These are phyloP conservation scores for Hippocampus comes DNA, from an alignment of 2,113 vertebrate species.

Conservation along the genomic window DNA sequence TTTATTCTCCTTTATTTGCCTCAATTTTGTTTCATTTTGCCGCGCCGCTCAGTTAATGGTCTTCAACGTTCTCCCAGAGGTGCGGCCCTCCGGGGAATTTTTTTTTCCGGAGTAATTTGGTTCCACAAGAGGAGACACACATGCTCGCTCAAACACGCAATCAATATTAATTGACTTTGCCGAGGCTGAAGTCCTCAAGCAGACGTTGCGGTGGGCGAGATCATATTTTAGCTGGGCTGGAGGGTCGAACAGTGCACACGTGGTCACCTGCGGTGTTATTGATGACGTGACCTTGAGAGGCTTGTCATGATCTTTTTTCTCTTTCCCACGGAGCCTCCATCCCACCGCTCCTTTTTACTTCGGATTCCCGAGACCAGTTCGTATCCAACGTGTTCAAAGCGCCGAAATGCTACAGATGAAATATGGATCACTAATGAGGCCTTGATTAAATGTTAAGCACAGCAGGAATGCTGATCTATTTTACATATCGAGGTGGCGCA, in stretches of 20 bases:
- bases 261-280: constrained; percentile 42
- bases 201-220: constrained; percentile 51
- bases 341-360: not conserved
- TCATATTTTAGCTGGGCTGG: constrained; percentile 57
- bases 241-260: constrained; percentile 38
- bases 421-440: constrained; percentile 41
- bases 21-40: constrained; percentile 58
- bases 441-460: constrained; percentile 42
- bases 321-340: not conserved
- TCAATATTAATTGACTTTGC: constrained; percentile 70
- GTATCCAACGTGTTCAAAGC: constrained; percentile 22
- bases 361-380: not conserved
- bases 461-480: constrained; percentile 22
- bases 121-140: constrained; percentile 70
- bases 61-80: constrained; percentile 37
- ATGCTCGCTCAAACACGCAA: constrained; percentile 63
- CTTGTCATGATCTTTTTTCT: not conserved
- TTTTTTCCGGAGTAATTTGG: constrained; percentile 63
- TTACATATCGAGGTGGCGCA: not conserved
- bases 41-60: constrained; percentile 47
- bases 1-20: constrained; percentile 59
- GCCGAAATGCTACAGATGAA: constrained; percentile 17
- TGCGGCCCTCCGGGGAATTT: constrained; percentile 34
- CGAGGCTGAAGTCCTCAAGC: constrained; percentile 38
- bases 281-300: constrained; percentile 35